Evolutionary conservation across 2,797 vertebrate species (phyloP).

Genomic region (Pogoniulus pusillus): DNA sequence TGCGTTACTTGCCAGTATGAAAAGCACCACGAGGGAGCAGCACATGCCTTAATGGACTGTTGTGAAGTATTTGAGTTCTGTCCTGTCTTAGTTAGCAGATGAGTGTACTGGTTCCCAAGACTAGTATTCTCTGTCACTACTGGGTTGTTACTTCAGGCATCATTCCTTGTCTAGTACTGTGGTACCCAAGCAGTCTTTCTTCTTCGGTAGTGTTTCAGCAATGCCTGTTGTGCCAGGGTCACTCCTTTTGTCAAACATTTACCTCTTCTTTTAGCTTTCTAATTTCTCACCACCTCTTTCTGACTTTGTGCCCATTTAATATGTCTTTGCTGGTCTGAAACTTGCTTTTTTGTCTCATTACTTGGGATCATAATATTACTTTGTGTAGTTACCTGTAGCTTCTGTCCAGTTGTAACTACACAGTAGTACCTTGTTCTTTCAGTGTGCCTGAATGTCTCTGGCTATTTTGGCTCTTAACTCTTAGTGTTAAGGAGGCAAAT

Average conservation of each 20-base stretch:
- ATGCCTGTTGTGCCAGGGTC: not conserved
- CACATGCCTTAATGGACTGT: not conserved
- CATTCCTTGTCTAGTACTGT: not conserved
- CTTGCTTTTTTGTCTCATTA: not conserved
- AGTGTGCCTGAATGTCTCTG: not conserved
- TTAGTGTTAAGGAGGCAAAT: not conserved
- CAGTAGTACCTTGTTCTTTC: not conserved
- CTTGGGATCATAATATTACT: not conserved
- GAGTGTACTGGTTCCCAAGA: not conserved
- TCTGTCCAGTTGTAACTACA: not conserved
- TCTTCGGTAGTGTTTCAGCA: not conserved
- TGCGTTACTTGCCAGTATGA: not conserved
- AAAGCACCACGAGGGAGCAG: constrained; percentile 40
- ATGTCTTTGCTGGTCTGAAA: not conserved
- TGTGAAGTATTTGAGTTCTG: not conserved
- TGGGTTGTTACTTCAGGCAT: not conserved
- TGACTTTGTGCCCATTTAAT: not conserved
- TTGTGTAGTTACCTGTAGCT: not conserved
- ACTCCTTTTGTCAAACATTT: not conserved
- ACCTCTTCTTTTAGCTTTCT: not conserved
- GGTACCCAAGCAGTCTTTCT: not conserved
- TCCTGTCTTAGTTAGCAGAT: not conserved
- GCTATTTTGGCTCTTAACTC: not conserved
- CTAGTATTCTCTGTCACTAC: not conserved
- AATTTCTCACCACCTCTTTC: not conserved